Base-by-base conservation (phyloP, 1,140 invertebrate genomes). In the Samia ricini region DNA sequence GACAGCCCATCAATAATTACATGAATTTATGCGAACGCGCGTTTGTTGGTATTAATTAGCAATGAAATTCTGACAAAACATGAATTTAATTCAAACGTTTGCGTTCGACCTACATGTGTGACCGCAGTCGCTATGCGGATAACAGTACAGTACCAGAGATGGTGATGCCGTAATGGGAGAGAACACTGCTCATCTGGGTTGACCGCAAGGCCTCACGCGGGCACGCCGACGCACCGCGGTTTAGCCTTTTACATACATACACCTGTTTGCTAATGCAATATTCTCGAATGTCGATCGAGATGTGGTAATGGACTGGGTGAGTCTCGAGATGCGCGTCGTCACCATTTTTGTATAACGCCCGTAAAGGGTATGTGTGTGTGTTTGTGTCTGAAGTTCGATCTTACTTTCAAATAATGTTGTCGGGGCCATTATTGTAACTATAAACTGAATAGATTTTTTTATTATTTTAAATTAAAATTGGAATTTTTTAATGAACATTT, bases 71-170 rank as follows among this genome's bases (percentile, higher is more conserved):
- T 77, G 68, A 75, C 74, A 73, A 73, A 74, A 74, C 72, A 83
- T 84, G 81, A 82, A 81, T 83, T 83, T 76, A 80, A 84, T 84
- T 84, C 81, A 68, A n/a, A 80, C 69, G 76, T 83, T 74, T 71
- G 77, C 71, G 69, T 70, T 77, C 76, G 82, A 84, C 82, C 84
- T 77, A 87, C 79, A 85, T 85, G 76, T 58, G 67, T 72, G 80
- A 78, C 76, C 81, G 76, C 81, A 77, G 72, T 78, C 71, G 78
- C 78, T 76, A 83, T 83, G 80, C 77, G 78, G 78, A 75, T 85
- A 86, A 86, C 83, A 83, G 83, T 85, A 85, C 74, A 77, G 70
- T 78, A 78, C n/a, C n/a, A n/a, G 33, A 42, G 33, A 81, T 79
- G 77, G 66, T 78, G 79, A 80, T 77, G 74, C 77, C 79, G 79